These are phyloP conservation scores for Tetramorium alpestre DNA, from an alignment of 1,140 invertebrate species.

Conservation along the genomic window DNA sequence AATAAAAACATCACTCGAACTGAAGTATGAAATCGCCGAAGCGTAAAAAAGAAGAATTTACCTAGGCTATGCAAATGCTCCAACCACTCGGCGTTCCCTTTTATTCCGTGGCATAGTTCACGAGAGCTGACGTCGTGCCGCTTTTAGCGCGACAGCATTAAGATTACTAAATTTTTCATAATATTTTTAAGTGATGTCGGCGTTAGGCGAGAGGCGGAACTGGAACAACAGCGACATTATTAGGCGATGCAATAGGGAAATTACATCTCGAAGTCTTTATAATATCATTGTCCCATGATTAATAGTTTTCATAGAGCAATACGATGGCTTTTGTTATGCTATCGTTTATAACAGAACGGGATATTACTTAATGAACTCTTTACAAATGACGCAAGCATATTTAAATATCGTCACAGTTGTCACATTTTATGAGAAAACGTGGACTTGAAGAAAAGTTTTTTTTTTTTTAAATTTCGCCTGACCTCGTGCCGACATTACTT, in stretches of 20 bases:
- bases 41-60: conserved; percentile 25
- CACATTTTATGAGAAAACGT: not conserved
- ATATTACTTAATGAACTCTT: not conserved
- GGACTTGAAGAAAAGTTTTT: not conserved
- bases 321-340: not conserved
- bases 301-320: not conserved
- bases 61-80: conserved; percentile 15
- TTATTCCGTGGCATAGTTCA: conserved; percentile 24
- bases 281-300: conserved; percentile 1
- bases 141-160: conserved; percentile 51
- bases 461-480: not conserved
- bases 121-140: conserved; percentile 54
- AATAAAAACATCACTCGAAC: conserved; percentile 19
- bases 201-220: conserved; percentile 25
- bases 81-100: not conserved
- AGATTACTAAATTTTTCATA: conserved; percentile 56
- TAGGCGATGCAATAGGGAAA: not conserved
- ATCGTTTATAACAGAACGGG: not conserved
- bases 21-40: not conserved
- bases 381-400: conserved; percentile 6
- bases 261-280: not conserved
- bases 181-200: conserved; percentile 59
- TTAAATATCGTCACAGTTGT: not conserved
- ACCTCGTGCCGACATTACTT: not conserved
- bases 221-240: conserved; percentile 10